phyloP scores from a whole-genome alignment of 2,888 invertebrate genomes.

The Cacoxenus indagator region DNA sequence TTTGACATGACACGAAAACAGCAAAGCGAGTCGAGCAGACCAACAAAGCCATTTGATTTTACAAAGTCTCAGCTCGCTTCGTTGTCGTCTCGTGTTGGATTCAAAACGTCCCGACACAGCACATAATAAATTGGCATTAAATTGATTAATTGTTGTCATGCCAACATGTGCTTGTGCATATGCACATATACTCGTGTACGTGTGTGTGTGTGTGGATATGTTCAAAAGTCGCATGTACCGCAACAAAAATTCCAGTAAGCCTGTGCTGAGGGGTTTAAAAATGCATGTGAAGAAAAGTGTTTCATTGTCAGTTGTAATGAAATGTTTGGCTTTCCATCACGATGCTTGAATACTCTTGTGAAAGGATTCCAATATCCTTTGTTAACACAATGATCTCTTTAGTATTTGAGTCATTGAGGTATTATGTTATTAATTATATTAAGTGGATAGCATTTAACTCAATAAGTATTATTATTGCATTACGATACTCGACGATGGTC shows the following conservation, averaged over 20 bases:
- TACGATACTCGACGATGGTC: too few relatives aligned
- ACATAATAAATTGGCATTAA: slow-evolving; percentile 41
- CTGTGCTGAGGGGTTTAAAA: neutral
- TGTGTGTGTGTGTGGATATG: neutral
- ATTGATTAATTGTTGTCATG: slow-evolving; percentile 47
- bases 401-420: too few relatives aligned
- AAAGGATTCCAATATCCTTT: neutral
- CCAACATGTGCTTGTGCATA: too few relatives aligned
- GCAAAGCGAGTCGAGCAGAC: neutral
- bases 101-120: slow-evolving; percentile 24
- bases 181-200: too few relatives aligned
- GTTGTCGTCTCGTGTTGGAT: neutral
- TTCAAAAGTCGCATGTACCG: neutral
- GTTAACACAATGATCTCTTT: neutral
- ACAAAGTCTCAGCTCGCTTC: neutral
- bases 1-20: neutral
- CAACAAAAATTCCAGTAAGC: neutral
- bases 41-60: neutral
- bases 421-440: too few relatives aligned
- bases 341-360: neutral
- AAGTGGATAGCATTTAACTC: too few relatives aligned
- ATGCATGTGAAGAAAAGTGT: neutral
- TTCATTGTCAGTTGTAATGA: slow-evolving; percentile 1
- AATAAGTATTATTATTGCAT: too few relatives aligned
- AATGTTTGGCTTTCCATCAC: neutral